These are phyloP conservation scores for Ornithoptera alexandrae DNA, from an alignment of 2,888 invertebrate genomes.

Conservation along the genomic window DNA sequence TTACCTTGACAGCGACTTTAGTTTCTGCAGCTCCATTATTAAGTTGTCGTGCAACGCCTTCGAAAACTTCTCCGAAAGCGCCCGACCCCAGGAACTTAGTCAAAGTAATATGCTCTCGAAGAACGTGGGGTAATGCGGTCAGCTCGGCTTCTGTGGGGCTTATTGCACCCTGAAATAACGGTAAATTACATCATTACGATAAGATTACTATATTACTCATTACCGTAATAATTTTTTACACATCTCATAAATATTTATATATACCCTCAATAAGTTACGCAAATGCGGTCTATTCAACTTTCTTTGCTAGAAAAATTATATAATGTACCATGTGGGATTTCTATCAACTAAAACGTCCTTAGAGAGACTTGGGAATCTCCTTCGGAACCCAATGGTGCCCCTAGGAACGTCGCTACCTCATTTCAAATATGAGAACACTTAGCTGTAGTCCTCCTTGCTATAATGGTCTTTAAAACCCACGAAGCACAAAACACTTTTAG, in stretches of 20 bases:
- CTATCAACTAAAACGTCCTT: no score
- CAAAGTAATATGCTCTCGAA: conserved; percentile 90
- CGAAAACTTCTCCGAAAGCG: conserved; percentile 98
- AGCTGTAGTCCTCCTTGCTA: no score
- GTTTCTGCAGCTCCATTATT: conserved; percentile 80
- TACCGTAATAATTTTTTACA: not conserved
- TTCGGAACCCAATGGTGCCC: no score
- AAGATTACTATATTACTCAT: not conserved
- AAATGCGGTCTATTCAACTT: not conserved
- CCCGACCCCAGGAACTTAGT: conserved; percentile 96
- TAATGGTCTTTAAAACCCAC: no score
- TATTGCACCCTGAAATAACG: conserved; percentile 55
- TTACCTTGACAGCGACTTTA: conserved; percentile 95
- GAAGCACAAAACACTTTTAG: no score
- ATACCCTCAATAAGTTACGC: not conserved
- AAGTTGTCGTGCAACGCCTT: conserved; percentile 89
- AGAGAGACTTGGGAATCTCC: no score
- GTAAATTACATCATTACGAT: not conserved
- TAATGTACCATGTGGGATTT: not conserved
- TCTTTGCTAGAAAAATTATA: not conserved
- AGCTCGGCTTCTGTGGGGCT: conserved; percentile 87
- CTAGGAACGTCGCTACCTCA: no score
- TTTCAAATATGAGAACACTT: no score
- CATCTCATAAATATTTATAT: not conserved
- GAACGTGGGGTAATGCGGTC: conserved; percentile 90